These are phyloP conservation scores for Mallotus villosus DNA, from an alignment of 2,797 vertebrate species.

Conservation along the genomic window DNA sequence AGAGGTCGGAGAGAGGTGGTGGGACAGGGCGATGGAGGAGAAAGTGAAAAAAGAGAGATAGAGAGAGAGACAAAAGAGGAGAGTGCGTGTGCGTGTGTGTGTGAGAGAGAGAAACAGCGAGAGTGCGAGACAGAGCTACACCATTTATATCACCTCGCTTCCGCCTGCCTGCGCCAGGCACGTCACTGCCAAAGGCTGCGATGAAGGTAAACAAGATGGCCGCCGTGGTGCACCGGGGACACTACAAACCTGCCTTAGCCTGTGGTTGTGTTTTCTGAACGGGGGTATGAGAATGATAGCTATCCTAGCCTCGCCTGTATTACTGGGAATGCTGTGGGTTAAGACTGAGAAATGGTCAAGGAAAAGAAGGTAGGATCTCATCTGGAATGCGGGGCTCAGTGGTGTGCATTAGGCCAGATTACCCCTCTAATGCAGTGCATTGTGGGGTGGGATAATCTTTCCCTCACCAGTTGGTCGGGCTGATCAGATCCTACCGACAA, in stretches of 20 bases:
- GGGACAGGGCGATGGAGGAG: not conserved
- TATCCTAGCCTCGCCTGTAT: not conserved
- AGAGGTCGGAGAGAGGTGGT: not conserved
- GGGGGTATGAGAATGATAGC: not conserved
- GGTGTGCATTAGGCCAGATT: constrained; percentile 61
- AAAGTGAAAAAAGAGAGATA: not conserved
- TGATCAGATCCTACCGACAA: no score
- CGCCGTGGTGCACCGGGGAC: no score
- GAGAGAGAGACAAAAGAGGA: no score
- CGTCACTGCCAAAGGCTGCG: constrained; percentile 26
- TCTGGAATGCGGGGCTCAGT: constrained; percentile 45
- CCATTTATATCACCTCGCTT: not conserved
- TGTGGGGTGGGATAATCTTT: constrained; percentile 19
- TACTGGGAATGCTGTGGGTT: not conserved
- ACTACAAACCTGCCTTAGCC: no score
- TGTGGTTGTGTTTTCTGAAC: not conserved
- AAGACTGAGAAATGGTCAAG: not conserved
- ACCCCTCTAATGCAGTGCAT: constrained; percentile 45
- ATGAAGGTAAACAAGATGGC: not conserved
- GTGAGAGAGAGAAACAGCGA: not conserved
- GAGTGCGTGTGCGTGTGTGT: no score
- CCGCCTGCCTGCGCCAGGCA: not conserved
- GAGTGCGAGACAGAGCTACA: not conserved
- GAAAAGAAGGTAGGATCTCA: constrained; percentile 22
- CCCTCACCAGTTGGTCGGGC: not conserved